phyloP scores from a whole-genome alignment of 1,140 invertebrate genomes.

The Drosophila virilis region DNA sequence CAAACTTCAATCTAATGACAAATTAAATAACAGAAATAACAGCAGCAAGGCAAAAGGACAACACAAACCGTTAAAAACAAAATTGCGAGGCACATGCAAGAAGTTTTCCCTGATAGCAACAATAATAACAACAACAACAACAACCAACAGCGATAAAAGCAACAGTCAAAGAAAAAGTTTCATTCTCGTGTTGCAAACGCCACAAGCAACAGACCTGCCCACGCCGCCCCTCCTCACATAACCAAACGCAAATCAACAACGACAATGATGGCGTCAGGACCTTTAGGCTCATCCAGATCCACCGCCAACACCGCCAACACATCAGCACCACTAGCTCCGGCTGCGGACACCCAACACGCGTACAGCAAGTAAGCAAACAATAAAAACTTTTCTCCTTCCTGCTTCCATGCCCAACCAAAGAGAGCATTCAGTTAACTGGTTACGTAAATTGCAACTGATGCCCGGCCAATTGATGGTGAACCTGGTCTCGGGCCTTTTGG shows the following conservation, averaged over 20 bases:
- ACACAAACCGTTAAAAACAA: slow-evolving; percentile 28
- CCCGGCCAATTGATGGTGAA: slow-evolving; percentile 16
- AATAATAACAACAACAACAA: slow-evolving; percentile 33
- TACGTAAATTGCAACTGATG: slow-evolving; percentile 74
- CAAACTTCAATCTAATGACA: slow-evolving; percentile 62
- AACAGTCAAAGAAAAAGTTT: slow-evolving; percentile 57
- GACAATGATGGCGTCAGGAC: slow-evolving; percentile 61
- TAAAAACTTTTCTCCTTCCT: slow-evolving; percentile 60
- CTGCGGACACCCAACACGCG: slow-evolving; percentile 50
- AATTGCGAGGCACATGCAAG: slow-evolving; percentile 60
- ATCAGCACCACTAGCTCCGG: slow-evolving; percentile 13
- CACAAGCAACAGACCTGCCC: slow-evolving; percentile 27
- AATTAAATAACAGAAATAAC: slow-evolving; percentile 61
- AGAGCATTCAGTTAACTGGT: slow-evolving; percentile 57
- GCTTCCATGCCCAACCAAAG: slow-evolving; percentile 10
- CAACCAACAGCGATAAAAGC: slow-evolving; percentile 65
- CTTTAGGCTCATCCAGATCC: slow-evolving; percentile 50
- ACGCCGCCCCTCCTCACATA: slow-evolving; percentile 23
- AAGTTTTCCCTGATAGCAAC: slow-evolving; percentile 68
- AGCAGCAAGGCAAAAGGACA: slow-evolving; percentile 7
- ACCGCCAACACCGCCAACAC: slow-evolving; percentile 1
- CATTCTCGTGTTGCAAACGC: slow-evolving; percentile 44
- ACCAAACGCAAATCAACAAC: slow-evolving; percentile 72
- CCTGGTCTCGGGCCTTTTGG: neutral
- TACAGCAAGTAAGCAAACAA: slow-evolving; percentile 80